These are phyloP conservation scores for Protobothrops flavoviridis DNA, from an alignment of 2,113 vertebrate species.

Conservation along the genomic window DNA sequence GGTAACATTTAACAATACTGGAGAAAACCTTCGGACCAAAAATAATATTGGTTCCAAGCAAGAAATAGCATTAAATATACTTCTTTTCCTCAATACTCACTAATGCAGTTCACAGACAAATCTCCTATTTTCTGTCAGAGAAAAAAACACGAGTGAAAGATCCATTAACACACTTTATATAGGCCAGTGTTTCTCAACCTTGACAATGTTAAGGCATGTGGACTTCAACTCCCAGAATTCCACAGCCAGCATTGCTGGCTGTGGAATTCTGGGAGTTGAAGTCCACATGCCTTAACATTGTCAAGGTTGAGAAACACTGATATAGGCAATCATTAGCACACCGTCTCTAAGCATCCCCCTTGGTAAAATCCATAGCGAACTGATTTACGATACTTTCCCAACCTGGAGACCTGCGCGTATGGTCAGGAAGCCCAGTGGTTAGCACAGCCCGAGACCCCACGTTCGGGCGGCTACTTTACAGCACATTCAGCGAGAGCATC, in stretches of 20 bases:
- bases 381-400: no score
- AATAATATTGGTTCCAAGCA: neutral
- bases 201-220: no score
- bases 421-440: neutral
- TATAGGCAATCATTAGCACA: neutral
- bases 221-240: no score
- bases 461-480: neutral
- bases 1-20: neutral
- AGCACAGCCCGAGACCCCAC: neutral
- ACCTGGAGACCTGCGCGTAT: neutral
- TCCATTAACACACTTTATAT: neutral
- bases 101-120: neutral
- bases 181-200: neutral
- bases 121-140: neutral
- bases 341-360: no score
- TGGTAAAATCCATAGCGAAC: no score
- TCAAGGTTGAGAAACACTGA: neutral
- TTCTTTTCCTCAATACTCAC: neutral
- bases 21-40: neutral
- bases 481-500: neutral
- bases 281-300: no score
- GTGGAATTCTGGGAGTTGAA: no score
- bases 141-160: neutral
- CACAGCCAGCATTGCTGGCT: no score
- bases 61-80: neutral